Evolutionary conservation across 2,113 vertebrate species (phyloP).

Genomic region (Thomomys bottae): DNA sequence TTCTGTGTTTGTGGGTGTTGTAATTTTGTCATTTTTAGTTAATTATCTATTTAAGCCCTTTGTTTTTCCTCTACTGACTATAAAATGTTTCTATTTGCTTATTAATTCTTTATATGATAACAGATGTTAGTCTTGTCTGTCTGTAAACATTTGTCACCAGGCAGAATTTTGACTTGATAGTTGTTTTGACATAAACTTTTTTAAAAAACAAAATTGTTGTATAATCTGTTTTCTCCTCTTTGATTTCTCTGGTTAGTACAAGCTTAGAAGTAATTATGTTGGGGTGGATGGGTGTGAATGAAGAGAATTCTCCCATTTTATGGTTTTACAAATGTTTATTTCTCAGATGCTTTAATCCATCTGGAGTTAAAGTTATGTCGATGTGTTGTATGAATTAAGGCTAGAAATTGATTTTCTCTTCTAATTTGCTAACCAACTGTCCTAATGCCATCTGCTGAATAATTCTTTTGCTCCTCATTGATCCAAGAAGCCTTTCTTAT

Average conservation of each 20-base stretch:
- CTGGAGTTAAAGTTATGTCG: constrained; percentile 43
- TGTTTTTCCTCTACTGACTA: constrained; percentile 20
- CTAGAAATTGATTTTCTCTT: constrained; percentile 76
- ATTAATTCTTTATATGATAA: constrained; percentile 20
- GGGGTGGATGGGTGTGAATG: not conserved
- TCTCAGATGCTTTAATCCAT: constrained; percentile 59
- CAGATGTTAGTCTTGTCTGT: not conserved
- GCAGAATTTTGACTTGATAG: constrained; percentile 15
- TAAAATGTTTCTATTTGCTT: constrained; percentile 40
- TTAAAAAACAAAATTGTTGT: not conserved
- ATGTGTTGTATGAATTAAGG: constrained; percentile 62
- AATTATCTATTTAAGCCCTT: not conserved
- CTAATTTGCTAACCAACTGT: constrained; percentile 74
- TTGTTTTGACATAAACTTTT: constrained; percentile 55
- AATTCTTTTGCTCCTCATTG: constrained; percentile 74
- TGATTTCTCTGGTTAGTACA: constrained; percentile 46
- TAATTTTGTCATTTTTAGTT: constrained; percentile 26
- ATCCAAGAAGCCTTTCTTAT: constrained; percentile 71
- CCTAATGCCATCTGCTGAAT: constrained; percentile 65
- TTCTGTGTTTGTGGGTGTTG: not conserved
- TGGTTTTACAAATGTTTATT: constrained; percentile 43
- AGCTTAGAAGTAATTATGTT: constrained; percentile 22
- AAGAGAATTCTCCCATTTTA: not conserved
- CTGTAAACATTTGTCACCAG: constrained; percentile 39
- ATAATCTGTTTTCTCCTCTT: constrained; percentile 5